phyloP scores from a whole-genome alignment of 2,888 invertebrate species.

The Drosophila mulleri region DNA sequence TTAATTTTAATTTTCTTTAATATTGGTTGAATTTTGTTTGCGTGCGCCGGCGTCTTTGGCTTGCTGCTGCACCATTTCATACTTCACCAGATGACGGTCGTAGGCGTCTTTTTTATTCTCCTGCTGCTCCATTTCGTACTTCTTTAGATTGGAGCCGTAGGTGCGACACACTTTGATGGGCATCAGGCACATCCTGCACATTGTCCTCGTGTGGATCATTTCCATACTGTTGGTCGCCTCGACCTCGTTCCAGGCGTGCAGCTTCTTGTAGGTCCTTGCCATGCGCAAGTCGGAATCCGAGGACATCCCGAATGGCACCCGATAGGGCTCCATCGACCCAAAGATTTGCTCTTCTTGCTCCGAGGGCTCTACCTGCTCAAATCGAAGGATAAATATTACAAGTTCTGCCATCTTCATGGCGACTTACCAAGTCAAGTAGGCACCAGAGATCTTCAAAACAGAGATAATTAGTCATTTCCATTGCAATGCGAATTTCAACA shows the following conservation, averaged over 20 bases:
- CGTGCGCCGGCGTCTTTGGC: fast-evolving
- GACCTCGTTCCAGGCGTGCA: constrained; percentile 11
- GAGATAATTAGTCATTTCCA: too few relatives aligned
- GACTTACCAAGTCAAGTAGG: constrained; percentile 26
- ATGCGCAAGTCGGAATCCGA: constrained; percentile 27
- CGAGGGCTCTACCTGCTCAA: not conserved
- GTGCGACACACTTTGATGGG: constrained; percentile 32
- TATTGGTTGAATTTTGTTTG: too few relatives aligned
- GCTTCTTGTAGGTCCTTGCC: constrained; percentile 26
- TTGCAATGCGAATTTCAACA: not conserved
- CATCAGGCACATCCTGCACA: constrained; percentile 62
- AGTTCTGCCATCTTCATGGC: too few relatives aligned
- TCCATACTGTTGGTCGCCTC: constrained; percentile 27
- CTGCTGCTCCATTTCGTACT: constrained; percentile 14
- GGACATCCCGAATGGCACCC: not conserved
- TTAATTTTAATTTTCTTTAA: too few relatives aligned
- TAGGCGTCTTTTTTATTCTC: too few relatives aligned
- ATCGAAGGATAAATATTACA: not conserved
- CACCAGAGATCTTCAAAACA: too few relatives aligned
- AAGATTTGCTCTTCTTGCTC: constrained; percentile 12
- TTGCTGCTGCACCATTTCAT: too few relatives aligned
- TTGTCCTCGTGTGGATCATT: constrained; percentile 27
- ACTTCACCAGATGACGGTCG: not conserved
- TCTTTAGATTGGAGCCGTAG: constrained; percentile 32
- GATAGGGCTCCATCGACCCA: constrained; percentile 44